Evolutionary conservation across 37 sponge, comb jelly and placozoan genomes (phyloP).

Genomic region (Corticium candelabrum): DNA sequence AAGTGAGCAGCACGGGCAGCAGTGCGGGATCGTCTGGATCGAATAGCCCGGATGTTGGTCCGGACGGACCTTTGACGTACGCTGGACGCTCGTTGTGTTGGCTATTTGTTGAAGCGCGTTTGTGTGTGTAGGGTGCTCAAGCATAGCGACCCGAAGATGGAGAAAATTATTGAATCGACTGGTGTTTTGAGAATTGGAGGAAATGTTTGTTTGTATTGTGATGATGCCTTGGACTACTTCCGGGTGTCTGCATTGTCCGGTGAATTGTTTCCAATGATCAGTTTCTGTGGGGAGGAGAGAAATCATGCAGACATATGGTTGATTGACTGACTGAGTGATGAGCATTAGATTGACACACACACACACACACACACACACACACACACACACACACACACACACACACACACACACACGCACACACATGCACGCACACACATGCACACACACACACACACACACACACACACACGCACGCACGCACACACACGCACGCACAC

Average conservation of each 20-base stretch:
- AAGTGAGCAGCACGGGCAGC: neutral
- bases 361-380: constrained; percentile 5
- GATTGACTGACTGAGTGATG: no score
- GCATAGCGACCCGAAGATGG: neutral
- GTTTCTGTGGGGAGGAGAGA: no score
- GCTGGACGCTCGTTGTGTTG: no score
- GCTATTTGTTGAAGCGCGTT: no score
- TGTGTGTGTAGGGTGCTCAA: no score
- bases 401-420: constrained; percentile 2
- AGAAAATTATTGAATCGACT: neutral
- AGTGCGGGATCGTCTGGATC: neutral
- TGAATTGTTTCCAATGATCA: no score
- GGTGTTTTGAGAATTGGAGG: neutral
- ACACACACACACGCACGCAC: neutral
- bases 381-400: constrained; percentile 5
- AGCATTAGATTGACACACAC: neutral
- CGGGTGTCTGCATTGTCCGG: no score
- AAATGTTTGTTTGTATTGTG: neutral
- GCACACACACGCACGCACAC: no score
- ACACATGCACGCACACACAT: neutral
- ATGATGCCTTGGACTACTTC: neutral
- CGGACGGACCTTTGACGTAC: no score
- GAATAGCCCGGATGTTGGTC: neutral
- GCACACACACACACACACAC: constrained; percentile 2
- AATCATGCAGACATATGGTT: no score